Evolutionary conservation across 2,888 invertebrate genomes (phyloP).

Genomic region (Polietes domitor): DNA sequence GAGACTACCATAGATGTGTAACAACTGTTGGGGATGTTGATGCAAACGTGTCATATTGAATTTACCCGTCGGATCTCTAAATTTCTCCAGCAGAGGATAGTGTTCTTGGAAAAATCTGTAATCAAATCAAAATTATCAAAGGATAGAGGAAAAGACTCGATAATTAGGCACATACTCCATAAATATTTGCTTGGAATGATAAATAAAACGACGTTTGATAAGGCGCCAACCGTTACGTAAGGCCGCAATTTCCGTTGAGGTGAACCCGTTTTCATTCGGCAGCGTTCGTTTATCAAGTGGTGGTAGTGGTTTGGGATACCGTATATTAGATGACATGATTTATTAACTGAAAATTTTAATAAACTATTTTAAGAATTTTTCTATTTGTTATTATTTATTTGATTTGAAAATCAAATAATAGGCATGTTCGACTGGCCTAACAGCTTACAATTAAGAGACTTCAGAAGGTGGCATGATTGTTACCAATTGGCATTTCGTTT

Average conservation of each 20-base stretch:
- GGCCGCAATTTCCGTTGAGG: constrained; percentile 55
- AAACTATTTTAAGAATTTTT: no score
- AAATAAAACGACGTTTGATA: constrained; percentile 47
- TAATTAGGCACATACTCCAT: constrained; percentile 63
- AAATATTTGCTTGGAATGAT: constrained; percentile 62
- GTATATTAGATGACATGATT: constrained; percentile 45
- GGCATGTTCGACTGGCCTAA: no score
- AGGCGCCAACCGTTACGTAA: constrained; percentile 66
- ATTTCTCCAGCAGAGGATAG: constrained; percentile 68
- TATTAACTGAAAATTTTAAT: constrained; percentile 22
- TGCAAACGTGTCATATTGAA: constrained; percentile 70
- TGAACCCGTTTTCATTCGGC: constrained; percentile 59
- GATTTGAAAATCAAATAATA: no score
- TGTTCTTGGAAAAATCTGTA: constrained; percentile 72
- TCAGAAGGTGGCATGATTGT: no score
- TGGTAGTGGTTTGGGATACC: constrained; percentile 54
- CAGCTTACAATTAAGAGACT: no score
- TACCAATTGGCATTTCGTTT: no score
- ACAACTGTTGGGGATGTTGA: constrained; percentile 69
- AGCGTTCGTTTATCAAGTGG: constrained; percentile 10
- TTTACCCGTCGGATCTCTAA: constrained; percentile 65
- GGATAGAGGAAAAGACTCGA: no score
- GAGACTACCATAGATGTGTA: constrained; percentile 69
- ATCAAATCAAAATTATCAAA: background rate
- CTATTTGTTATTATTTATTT: no score